Conservation (phyloP, 1,140 invertebrate species). For the Lutraria rhynchaena region DNA sequence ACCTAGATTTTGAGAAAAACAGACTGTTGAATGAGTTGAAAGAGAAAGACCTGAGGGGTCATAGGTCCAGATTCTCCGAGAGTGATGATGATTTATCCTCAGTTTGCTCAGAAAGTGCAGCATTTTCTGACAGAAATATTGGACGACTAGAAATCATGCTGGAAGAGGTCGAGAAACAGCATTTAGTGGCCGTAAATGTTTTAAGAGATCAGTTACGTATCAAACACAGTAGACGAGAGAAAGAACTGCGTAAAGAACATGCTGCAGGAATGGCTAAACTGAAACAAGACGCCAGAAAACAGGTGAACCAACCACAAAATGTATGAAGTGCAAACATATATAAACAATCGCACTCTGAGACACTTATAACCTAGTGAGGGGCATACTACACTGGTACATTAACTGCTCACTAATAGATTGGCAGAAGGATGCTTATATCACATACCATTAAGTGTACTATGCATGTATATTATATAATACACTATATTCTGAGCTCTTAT, state of each 20-base stretch:
- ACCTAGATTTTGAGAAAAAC: slow-evolving; percentile 74
- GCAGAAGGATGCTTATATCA: too few species aligned
- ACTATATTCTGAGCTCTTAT: too few species aligned
- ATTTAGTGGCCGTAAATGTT: slow-evolving; percentile 69
- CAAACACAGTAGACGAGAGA: slow-evolving; percentile 47
- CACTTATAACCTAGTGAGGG: too few species aligned
- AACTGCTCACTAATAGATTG: too few species aligned
- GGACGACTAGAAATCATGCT: slow-evolving; percentile 62
- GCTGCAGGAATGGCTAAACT: slow-evolving; percentile 1
- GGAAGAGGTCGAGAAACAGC: slow-evolving; percentile 65
- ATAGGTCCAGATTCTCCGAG: slow-evolving; percentile 23
- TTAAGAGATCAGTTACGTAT: slow-evolving; percentile 69
- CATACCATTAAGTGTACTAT: too few species aligned
- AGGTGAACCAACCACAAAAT: slow-evolving; percentile 40
- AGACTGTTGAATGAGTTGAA: slow-evolving; percentile 70
- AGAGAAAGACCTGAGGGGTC: slow-evolving; percentile 25
- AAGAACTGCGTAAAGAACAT: slow-evolving; percentile 20
- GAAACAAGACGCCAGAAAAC: slow-evolving; percentile 29
- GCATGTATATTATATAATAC: too few species aligned
- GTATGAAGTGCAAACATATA: not conserved
- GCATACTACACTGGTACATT: too few species aligned
- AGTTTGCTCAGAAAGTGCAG: slow-evolving; percentile 41
- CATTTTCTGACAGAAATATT: slow-evolving; percentile 43
- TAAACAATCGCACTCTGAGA: too few species aligned
- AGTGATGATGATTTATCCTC: slow-evolving; percentile 49